Conservation (phyloP, 2,113 vertebrate species). For the Pteruthius melanotis region DNA sequence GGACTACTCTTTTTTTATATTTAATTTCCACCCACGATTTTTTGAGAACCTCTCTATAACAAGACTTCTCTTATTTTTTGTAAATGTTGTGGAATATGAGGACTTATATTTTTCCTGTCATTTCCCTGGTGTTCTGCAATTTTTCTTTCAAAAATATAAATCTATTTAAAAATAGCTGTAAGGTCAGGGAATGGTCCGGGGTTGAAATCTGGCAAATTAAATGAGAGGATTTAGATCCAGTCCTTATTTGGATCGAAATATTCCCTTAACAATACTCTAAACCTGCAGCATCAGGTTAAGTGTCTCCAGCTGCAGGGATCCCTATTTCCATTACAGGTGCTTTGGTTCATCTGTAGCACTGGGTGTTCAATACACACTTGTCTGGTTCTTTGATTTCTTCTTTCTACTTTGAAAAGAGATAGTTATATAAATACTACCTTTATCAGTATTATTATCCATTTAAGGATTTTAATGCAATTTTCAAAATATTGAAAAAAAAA, state of each 20-base stretch:
- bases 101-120: background rate
- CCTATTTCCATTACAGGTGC: background rate
- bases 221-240: background rate
- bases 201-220: background rate
- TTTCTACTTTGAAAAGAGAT: background rate
- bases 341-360: background rate
- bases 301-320: background rate
- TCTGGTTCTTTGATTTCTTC: background rate
- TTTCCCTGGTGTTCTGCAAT: background rate
- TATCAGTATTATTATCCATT: background rate
- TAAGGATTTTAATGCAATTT: background rate
- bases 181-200: background rate
- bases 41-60: background rate
- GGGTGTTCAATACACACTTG: background rate
- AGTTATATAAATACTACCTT: background rate
- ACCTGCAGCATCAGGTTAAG: background rate
- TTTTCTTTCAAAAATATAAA: background rate
- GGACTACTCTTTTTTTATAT: slow-evolving; percentile 13
- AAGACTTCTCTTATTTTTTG: background rate
- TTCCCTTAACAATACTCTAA: background rate
- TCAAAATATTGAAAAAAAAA: background rate
- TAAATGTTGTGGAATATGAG: background rate
- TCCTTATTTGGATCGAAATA: background rate
- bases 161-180: background rate
- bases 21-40: background rate